Percentiles rank a stretch among this genome's conserved stretches.
Conservation (phyloP, 2,888 invertebrate species). For the Ophion ellenae region DNA sequence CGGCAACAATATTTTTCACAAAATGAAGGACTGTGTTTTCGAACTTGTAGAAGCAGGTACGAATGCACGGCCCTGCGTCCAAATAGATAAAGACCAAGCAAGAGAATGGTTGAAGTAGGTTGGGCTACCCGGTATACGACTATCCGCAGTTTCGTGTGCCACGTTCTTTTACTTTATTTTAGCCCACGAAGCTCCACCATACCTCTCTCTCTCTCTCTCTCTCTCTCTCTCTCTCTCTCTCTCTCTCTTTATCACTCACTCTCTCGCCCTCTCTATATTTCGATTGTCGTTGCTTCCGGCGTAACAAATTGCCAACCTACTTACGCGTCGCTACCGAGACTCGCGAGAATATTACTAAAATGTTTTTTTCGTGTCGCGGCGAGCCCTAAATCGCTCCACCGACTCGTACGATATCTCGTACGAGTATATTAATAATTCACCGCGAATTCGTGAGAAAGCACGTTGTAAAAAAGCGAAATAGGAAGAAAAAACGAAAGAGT, state of each 20-base stretch:
- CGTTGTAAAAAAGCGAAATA: neutral
- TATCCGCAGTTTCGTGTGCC: slow-evolving; percentile 7
- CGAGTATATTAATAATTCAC: slow-evolving; percentile 24
- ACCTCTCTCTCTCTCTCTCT: neutral
- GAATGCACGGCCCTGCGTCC: too few species aligned
- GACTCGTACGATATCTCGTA: neutral
- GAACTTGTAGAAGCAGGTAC: too few species aligned
- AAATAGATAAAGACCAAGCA: neutral
- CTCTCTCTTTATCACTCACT: too few species aligned
- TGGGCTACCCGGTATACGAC: neutral
- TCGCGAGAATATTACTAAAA: slow-evolving; percentile 18
- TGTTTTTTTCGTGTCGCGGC: neutral
- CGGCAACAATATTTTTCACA: neutral
- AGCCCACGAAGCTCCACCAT: neutral
- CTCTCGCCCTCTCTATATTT: neutral
- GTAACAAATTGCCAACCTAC: slow-evolving; percentile 71
- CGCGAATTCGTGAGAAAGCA: neutral
- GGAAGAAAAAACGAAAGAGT: slow-evolving; percentile 8
- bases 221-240: too few species aligned
- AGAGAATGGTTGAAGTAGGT: slow-evolving; percentile 5
- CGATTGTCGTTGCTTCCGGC: slow-evolving; percentile 54
- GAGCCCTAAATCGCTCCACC: neutral
- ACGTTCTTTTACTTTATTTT: slow-evolving; percentile 27
- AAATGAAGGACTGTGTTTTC: neutral
- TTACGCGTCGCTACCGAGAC: slow-evolving; percentile 44